Evolutionary conservation across 2,113 vertebrate species (phyloP), one percentile per base, ranked within the genome.

Genomic region (Arvicanthis niloticus): DNA sequence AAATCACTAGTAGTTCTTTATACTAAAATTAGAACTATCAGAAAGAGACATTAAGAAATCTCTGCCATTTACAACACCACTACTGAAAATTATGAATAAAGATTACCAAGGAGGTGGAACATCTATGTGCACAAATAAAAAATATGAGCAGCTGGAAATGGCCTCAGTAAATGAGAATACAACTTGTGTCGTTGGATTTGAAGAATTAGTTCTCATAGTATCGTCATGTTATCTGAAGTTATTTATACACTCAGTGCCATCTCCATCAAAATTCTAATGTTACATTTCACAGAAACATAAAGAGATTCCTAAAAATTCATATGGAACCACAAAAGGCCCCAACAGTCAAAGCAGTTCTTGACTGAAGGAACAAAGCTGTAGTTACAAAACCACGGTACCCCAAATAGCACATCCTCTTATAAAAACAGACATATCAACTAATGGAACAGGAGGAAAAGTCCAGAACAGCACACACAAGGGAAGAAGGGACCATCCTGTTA

Each of bases 151-250:
- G n/a, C 7, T n/a, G 42, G 29, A 90, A 73, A 51, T 16, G 22
- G 24, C 2, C 3, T n/a, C 45, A 65, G 16, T 90, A 51, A 78
- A 48, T 45, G 40, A 40, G 42, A 65, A 78, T 60, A 62, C 8
- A n/a, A 3, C 31, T 73, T n/a, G 80, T 80, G 26, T 60, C 75
- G 9, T 67, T 81, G 34, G 24, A 45, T 51, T 84, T 48, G 34
- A 65, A 91, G 45, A 91, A n/a, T 58, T 78, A 82, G 51, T 88
- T 76, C 45, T 86, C n/a, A 60, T 80, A 87, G 51, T 34, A 91
- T 62, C 8, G 62, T 62, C 45, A 65, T 42, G 53, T 12, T 48
- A 78, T 53, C 19, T n/a, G 67, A 10, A 75, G 58, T 78, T 17
- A 90, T 89, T 5, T 92, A 51, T 48, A 95, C 70, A 91, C 45